Percentiles rank a stretch among this genome's conserved stretches.
phyloP scores from a whole-genome alignment of 2,113 vertebrate genomes.

The Falcunculus frontatus region DNA sequence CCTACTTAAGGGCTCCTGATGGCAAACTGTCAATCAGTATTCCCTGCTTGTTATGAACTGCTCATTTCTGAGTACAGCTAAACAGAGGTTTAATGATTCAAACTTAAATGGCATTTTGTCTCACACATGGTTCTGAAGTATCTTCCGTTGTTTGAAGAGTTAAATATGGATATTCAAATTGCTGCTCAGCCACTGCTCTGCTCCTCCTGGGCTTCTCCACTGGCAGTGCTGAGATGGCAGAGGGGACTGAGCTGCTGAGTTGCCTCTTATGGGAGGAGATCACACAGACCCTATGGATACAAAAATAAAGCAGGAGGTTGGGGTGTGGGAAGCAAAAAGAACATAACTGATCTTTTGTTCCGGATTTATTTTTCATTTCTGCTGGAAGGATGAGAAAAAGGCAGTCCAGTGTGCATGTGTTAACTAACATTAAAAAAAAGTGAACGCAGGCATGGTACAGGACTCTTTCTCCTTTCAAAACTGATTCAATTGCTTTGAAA shows the following conservation, averaged over 20 bases:
- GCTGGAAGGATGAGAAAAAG: not conserved
- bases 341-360: not conserved
- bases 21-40: constrained; percentile 28
- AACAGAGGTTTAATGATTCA: not conserved
- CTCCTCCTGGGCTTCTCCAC: not conserved
- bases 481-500: constrained; percentile 22
- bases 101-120: constrained; percentile 26
- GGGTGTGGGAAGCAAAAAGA: constrained; percentile 11
- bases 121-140: not conserved
- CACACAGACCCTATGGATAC: not conserved
- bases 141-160: constrained; percentile 25
- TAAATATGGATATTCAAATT: constrained; percentile 25
- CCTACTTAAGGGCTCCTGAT: constrained; percentile 29
- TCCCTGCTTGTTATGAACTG: not conserved
- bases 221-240: not conserved
- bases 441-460: not conserved
- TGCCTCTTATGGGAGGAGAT: not conserved
- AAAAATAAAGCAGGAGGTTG: not conserved
- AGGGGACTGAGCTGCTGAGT: not conserved
- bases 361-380: constrained; percentile 18
- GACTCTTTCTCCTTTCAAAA: not conserved
- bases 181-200: not conserved
- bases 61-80: constrained; percentile 5
- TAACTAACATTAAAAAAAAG: not conserved
- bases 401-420: not conserved